These are phyloP conservation scores for Premnoplex brunnescens DNA, from an alignment of 2,797 vertebrate genomes.

Conservation along the genomic window DNA sequence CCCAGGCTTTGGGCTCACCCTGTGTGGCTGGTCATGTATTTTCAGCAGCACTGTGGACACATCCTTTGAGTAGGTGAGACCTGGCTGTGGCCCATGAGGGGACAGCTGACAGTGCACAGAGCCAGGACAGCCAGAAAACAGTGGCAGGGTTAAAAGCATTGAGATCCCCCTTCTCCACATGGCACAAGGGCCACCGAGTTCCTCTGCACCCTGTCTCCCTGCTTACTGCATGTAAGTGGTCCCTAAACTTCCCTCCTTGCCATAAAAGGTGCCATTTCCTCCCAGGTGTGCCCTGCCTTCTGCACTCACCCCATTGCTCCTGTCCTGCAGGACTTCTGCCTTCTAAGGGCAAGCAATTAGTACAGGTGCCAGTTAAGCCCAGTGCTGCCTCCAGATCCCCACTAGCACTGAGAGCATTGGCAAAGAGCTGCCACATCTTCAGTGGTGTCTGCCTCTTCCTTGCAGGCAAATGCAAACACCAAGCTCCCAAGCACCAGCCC, in stretches of 20 bases:
- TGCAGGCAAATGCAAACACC: slow-evolving; percentile 26
- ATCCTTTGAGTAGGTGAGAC: not conserved
- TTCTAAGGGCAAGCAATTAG: not conserved
- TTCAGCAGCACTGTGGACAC: not conserved
- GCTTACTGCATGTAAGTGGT: rapidly evolving
- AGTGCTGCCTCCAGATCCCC: not conserved
- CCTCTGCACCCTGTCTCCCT: not conserved
- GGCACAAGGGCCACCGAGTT: not conserved
- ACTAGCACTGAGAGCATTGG: not conserved
- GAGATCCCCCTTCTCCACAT: not conserved
- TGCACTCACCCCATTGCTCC: not conserved
- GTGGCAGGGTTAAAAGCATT: not conserved
- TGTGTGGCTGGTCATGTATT: not conserved
- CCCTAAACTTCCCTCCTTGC: not conserved
- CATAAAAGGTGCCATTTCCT: not conserved
- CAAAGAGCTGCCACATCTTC: not conserved
- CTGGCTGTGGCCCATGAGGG: not conserved
- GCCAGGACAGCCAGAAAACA: not conserved
- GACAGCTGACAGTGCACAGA: not conserved
- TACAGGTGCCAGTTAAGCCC: not conserved
- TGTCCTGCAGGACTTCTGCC: not conserved
- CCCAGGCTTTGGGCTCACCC: not conserved
- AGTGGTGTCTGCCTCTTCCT: not conserved
- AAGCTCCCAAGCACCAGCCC: not conserved
- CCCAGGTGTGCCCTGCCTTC: not conserved